phyloP scores from a whole-genome alignment of 2,888 invertebrate species.

The Chelonus formosanus region DNA sequence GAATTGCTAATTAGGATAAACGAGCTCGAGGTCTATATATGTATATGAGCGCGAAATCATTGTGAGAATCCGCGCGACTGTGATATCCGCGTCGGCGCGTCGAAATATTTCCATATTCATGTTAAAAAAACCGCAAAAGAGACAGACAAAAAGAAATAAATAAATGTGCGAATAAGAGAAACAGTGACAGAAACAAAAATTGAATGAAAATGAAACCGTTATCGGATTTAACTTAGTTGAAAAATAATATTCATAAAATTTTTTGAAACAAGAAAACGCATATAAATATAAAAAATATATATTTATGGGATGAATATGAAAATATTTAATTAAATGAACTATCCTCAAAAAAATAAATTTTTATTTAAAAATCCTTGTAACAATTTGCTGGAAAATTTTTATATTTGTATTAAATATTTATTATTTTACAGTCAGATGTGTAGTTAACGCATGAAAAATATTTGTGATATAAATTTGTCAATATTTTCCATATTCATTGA shows the following conservation, averaged over 20 bases:
- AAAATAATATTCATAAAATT: neutral
- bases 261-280: neutral
- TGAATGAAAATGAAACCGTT: slow-evolving; percentile 13
- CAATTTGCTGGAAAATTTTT: too few species aligned
- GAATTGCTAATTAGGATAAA: slow-evolving; percentile 40
- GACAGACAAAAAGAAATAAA: slow-evolving; percentile 4
- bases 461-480: too few species aligned
- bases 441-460: too few species aligned
- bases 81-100: slow-evolving; percentile 27
- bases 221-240: slow-evolving; percentile 3
- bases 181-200: slow-evolving; percentile 15
- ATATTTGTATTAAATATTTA: too few species aligned
- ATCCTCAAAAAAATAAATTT: too few species aligned
- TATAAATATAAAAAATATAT: neutral
- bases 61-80: slow-evolving; percentile 36
- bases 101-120: slow-evolving; percentile 40
- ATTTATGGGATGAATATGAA: neutral
- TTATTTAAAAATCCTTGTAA: too few species aligned
- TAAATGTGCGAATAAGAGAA: slow-evolving; percentile 1
- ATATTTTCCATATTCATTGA: too few species aligned
- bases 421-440: too few species aligned
- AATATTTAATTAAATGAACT: neutral
- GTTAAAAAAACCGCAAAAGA: slow-evolving; percentile 11
- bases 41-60: slow-evolving; percentile 30
- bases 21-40: slow-evolving; percentile 22